These are phyloP conservation scores for Petrocephalus zakoni DNA, from an alignment of 2,113 vertebrate species.

Conservation along the genomic window DNA sequence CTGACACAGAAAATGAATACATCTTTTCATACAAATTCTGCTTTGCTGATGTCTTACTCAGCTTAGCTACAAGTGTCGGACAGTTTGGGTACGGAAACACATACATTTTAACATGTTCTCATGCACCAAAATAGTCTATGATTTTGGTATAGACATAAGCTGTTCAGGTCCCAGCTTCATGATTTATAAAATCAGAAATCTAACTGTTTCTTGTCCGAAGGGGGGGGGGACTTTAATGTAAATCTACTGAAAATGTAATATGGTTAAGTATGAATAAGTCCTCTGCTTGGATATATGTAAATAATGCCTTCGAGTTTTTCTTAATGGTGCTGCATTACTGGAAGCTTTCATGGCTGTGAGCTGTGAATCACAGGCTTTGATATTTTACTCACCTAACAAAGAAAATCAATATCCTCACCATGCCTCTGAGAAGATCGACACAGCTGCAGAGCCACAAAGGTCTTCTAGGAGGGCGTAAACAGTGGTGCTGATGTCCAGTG, in stretches of 20 bases:
- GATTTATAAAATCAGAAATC: not conserved
- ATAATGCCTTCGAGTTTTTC: not conserved
- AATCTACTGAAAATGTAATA: not conserved
- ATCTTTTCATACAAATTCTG: not conserved
- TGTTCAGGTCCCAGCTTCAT: not conserved
- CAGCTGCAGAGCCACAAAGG: not conserved
- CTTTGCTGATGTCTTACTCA: not conserved
- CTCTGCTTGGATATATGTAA: not conserved
- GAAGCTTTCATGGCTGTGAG: not conserved
- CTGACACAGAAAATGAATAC: not conserved
- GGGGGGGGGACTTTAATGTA: not conserved
- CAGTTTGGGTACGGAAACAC: not conserved
- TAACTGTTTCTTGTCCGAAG: not conserved
- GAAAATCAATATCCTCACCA: not conserved
- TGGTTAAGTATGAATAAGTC: not conserved
- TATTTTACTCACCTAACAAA: not conserved
- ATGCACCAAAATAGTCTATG: not conserved
- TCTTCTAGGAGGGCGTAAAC: constrained; percentile 7
- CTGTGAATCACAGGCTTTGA: not conserved
- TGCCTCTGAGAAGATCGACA: not conserved
- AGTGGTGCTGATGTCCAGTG: constrained; percentile 19
- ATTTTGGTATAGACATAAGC: not conserved
- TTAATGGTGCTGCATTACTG: not conserved
- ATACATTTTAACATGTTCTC: not conserved
- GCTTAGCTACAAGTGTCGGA: not conserved